Conservation (phyloP, 2,113 vertebrate genomes). For the Daboia siamensis region DNA sequence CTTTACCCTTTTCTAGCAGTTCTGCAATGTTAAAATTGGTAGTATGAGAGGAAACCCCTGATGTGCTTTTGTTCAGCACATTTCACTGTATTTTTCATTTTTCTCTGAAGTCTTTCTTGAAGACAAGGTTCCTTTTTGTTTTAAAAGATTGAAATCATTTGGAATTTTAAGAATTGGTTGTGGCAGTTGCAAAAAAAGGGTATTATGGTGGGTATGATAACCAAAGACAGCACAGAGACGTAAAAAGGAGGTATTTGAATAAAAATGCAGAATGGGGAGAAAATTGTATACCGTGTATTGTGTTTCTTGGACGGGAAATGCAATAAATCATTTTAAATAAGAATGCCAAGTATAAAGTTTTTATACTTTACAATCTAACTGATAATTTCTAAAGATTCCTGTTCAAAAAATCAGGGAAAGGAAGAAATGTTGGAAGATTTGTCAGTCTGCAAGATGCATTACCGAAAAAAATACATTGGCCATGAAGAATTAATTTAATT, state of each 20-base stretch:
- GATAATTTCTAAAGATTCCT: background rate
- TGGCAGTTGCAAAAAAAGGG: background rate
- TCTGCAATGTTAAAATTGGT: background rate
- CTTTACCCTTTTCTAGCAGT: background rate
- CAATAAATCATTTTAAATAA: background rate
- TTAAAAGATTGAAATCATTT: background rate
- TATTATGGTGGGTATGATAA: background rate
- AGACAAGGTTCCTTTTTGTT: background rate
- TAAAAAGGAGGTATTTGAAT: background rate
- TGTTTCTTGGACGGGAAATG: background rate
- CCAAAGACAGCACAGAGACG: background rate
- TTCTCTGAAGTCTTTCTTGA: background rate
- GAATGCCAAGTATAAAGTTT: background rate
- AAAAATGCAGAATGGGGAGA: background rate
- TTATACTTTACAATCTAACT: background rate
- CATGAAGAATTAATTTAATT: background rate
- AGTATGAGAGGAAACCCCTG: accelerated
- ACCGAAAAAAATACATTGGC: background rate
- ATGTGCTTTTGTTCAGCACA: background rate
- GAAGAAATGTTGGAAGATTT: background rate
- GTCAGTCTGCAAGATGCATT: background rate
- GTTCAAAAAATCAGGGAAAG: background rate
- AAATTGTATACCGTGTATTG: background rate
- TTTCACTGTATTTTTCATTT: background rate
- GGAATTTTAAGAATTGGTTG: background rate